These are phyloP conservation scores for Nyctibius grandis DNA, from an alignment of 2,797 vertebrate genomes.

Conservation along the genomic window DNA sequence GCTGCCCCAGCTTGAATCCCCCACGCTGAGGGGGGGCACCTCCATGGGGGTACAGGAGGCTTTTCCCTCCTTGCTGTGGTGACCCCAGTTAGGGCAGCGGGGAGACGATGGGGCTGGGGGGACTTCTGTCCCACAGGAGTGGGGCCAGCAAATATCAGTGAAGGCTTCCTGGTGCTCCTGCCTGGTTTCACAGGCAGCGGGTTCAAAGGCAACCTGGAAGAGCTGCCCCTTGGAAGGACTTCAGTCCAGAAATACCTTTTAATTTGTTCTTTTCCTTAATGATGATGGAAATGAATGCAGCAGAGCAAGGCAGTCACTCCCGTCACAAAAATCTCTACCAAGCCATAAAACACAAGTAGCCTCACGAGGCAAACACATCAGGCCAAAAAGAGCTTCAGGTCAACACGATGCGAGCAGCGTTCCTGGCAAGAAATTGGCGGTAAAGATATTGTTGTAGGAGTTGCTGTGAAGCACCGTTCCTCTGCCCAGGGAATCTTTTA, in stretches of 20 bases:
- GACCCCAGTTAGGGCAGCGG: accelerated
- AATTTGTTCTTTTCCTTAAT: not conserved
- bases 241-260: not conserved
- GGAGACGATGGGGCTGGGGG: accelerated
- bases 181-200: not conserved
- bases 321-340: not conserved
- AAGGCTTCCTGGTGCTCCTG: not conserved
- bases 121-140: not conserved
- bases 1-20: accelerated
- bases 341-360: not conserved
- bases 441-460: not conserved
- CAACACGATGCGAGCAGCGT: accelerated
- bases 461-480: not conserved
- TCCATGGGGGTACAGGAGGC: accelerated
- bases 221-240: not conserved
- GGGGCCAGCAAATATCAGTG: not conserved
- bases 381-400: not conserved
- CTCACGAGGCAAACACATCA: accelerated
- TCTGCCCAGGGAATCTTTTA: not conserved
- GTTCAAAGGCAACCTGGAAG: not conserved
- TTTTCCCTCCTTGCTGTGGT: not conserved
- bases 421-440: not conserved
- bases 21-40: accelerated
- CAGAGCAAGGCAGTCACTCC: not conserved
- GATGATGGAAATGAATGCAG: not conserved